Evolutionary conservation across 2,113 vertebrate genomes (phyloP).

Genomic region (Xyliphius kryptos): DNA sequence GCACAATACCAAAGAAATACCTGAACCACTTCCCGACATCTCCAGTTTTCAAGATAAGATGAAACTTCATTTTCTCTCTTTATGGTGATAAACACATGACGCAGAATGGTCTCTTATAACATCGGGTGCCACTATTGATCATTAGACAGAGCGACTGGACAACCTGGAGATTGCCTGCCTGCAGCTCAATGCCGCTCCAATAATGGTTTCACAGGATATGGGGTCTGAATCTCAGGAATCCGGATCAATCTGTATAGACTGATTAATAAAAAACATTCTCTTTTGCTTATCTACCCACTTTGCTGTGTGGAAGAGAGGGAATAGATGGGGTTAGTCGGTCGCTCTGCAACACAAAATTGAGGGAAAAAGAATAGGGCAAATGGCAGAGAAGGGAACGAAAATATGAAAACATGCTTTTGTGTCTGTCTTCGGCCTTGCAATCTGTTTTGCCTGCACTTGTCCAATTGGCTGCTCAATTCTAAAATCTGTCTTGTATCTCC

Average conservation of each 20-base stretch:
- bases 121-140: slow-evolving; percentile 62
- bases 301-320: too few relatives aligned
- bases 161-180: slow-evolving; percentile 57
- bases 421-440: too few relatives aligned
- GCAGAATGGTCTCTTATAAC: slow-evolving; percentile 52
- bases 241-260: slow-evolving; percentile 66
- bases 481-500: slow-evolving; percentile 77
- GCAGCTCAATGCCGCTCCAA: slow-evolving; percentile 56
- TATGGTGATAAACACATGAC: slow-evolving; percentile 54
- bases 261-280: too few relatives aligned
- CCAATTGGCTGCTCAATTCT: too few relatives aligned
- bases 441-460: too few relatives aligned
- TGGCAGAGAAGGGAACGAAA: too few relatives aligned
- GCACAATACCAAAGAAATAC: not conserved
- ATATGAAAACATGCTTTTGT: too few relatives aligned
- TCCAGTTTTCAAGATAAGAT: slow-evolving; percentile 15
- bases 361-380: too few relatives aligned
- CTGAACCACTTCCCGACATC: not conserved
- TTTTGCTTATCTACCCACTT: too few relatives aligned
- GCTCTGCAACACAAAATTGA: too few relatives aligned
- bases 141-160: slow-evolving; percentile 59
- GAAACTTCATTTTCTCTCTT: slow-evolving; percentile 47
- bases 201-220: slow-evolving; percentile 57
- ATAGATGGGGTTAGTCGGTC: too few relatives aligned
- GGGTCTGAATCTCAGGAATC: slow-evolving; percentile 66